Conservation (phyloP, 2,888 invertebrate species). For the Sipunculus nudus region DNA sequence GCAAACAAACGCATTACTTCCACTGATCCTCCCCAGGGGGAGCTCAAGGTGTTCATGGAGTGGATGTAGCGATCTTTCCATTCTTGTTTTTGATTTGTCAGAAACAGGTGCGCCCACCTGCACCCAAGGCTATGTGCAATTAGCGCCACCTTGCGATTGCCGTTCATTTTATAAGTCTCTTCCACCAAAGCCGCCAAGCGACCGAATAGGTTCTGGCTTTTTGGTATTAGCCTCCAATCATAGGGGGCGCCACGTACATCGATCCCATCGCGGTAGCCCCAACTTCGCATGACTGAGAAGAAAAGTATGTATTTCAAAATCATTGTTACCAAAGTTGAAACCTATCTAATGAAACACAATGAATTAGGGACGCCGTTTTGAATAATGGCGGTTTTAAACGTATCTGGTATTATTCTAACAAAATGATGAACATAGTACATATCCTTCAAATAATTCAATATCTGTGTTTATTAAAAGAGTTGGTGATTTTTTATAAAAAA, state of each 20-base stretch:
- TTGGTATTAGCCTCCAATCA: conserved; percentile 21
- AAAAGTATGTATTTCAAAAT: too few species aligned
- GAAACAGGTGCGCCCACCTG: conserved; percentile 7
- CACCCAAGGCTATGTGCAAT: conserved; percentile 25
- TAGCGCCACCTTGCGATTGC: conserved; percentile 1
- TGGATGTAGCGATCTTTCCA: conserved; percentile 68
- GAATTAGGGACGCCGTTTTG: too few species aligned
- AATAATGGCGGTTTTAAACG: too few species aligned
- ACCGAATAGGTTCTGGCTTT: conserved; percentile 8
- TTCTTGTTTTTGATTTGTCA: not conserved
- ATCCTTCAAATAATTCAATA: too few species aligned
- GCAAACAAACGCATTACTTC: conserved; percentile 22
- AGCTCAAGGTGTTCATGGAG: conserved; percentile 82
- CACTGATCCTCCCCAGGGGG: conserved; percentile 71
- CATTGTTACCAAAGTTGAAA: too few species aligned
- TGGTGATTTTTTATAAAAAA: too few species aligned
- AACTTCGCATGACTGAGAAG: conserved; percentile 6
- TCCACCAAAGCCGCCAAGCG: conserved; percentile 13
- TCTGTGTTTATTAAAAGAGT: too few species aligned
- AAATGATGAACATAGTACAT: too few species aligned
- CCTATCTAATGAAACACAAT: too few species aligned
- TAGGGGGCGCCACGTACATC: conserved; percentile 20
- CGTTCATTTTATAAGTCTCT: conserved; percentile 5
- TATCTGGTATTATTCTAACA: too few species aligned
- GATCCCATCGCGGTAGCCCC: conserved; percentile 6